Base-by-base conservation (phyloP, 1,140 invertebrate genomes). In the Archivesica marissinica region DNA sequence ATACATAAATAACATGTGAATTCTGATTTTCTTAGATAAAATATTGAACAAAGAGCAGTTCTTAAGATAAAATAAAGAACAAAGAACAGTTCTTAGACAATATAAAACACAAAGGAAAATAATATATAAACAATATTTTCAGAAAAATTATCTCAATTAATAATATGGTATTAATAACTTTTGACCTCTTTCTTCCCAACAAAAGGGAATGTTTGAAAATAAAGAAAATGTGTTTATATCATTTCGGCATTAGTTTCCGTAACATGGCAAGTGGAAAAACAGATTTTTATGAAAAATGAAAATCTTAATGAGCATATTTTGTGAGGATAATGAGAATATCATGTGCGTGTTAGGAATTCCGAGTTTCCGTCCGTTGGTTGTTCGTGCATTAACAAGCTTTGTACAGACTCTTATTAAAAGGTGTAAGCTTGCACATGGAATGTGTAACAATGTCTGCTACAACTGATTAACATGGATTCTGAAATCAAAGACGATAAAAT, bases 271-370 rank as follows among this genome's bases (percentile, higher is more conserved):
- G 44, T 23, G 20, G 41, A 25, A 79, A 66, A 68, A 79, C 77
- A 79, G 38, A 79, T 30, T 79, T 79, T 79, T 79, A 79, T 79
- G 77, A 79, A 79, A 79, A 66, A 64, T 79, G 77, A 79, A 79
- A 79, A 79, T 64, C 77, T 68, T 79, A 79, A 79, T 79, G 77
- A 79, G 77, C 77, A 50, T 66, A 66, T 68, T 79, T 64, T 47
- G 77, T 50, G 4, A 28, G 33, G 38, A 66, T 79, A 41, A 66
- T 79, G 61, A 66, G 77, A 50, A 44, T 66, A 17, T n/a, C 77
- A 79, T 79, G 61, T 44, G 38, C 38, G 25, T 64, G 41, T 64
- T 28, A 64, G 44, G 77, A 44, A 79, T 76, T 33, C 30, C 1
- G 47, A 39, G 35, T 76, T 76, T 76, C 74, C 74, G 33, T n/a